Evolutionary conservation across 2,797 vertebrate species (phyloP).

Genomic region (Merluccius polli): DNA sequence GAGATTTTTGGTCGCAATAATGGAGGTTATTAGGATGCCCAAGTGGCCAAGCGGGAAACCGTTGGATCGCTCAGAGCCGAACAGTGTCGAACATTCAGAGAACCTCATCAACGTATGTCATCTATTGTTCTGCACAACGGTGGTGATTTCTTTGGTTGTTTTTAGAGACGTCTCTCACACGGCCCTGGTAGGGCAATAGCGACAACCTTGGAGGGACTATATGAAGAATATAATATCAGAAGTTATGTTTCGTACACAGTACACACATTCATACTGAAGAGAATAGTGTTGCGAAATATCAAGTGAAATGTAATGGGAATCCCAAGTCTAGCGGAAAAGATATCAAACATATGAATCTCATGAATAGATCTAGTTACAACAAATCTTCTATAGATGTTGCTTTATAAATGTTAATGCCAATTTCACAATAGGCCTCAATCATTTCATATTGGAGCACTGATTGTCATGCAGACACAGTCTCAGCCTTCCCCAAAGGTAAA

Average conservation of each 20-base stretch:
- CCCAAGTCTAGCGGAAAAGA: not conserved
- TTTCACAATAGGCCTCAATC: not conserved
- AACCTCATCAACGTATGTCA: not conserved
- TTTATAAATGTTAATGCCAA: not conserved
- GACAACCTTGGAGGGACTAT: not conserved
- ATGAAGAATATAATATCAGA: not conserved
- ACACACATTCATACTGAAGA: not conserved
- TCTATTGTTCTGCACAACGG: not conserved
- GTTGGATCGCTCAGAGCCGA: not conserved
- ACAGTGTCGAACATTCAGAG: not conserved
- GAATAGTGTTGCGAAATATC: not conserved
- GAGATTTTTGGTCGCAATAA: not conserved
- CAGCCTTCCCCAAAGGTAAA: not conserved
- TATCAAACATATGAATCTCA: not conserved
- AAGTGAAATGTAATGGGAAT: not conserved
- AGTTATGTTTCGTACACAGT: too few relatives aligned
- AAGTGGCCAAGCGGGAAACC: not conserved
- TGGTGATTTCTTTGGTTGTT: too few relatives aligned
- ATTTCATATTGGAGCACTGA: not conserved
- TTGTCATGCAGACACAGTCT: too few relatives aligned
- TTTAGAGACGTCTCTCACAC: too few relatives aligned
- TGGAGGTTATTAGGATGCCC: not conserved
- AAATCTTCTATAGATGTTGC: not conserved
- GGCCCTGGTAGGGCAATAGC: not conserved
- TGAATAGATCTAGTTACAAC: not conserved